Evolutionary conservation across 2,113 vertebrate genomes (phyloP).

Genomic region (Paradisaea rubra): DNA sequence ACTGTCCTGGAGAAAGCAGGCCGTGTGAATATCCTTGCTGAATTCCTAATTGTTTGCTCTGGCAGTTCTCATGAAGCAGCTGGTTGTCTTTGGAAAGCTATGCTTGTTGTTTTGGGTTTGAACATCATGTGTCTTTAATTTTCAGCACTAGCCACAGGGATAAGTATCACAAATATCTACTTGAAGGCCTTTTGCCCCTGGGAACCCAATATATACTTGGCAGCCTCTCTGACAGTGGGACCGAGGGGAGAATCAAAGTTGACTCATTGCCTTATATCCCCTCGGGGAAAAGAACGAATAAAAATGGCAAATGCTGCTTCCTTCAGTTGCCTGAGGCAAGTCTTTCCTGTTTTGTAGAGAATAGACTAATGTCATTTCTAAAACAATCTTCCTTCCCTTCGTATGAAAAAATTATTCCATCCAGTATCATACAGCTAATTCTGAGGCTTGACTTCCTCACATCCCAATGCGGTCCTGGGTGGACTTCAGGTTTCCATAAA

Average conservation of each 20-base stretch:
- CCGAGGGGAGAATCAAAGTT: slow-evolving; percentile 10
- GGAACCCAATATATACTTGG: slow-evolving; percentile 36
- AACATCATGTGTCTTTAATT: slow-evolving; percentile 54
- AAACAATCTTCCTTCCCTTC: not conserved
- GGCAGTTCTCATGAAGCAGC: slow-evolving; percentile 14
- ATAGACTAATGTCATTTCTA: not conserved
- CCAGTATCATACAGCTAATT: not conserved
- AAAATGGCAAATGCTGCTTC: slow-evolving; percentile 30
- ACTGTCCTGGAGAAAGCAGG: not conserved
- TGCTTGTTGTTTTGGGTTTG: slow-evolving; percentile 31
- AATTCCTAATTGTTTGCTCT: slow-evolving; percentile 38
- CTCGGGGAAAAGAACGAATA: not conserved
- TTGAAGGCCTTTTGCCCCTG: slow-evolving; percentile 43
- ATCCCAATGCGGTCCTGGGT: accelerated
- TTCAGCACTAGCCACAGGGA: slow-evolving; percentile 27
- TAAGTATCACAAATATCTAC: slow-evolving; percentile 48
- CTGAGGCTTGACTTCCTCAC: not conserved
- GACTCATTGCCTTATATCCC: slow-evolving; percentile 8
- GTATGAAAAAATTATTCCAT: not conserved
- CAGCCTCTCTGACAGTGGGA: not conserved
- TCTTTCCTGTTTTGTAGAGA: not conserved
- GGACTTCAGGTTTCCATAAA: not conserved
- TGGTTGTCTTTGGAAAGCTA: slow-evolving; percentile 46
- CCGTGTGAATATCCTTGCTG: not conserved
- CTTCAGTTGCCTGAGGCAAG: slow-evolving; percentile 12